Conservation (phyloP, 2,113 vertebrate species). For the Piprites chloris region DNA sequence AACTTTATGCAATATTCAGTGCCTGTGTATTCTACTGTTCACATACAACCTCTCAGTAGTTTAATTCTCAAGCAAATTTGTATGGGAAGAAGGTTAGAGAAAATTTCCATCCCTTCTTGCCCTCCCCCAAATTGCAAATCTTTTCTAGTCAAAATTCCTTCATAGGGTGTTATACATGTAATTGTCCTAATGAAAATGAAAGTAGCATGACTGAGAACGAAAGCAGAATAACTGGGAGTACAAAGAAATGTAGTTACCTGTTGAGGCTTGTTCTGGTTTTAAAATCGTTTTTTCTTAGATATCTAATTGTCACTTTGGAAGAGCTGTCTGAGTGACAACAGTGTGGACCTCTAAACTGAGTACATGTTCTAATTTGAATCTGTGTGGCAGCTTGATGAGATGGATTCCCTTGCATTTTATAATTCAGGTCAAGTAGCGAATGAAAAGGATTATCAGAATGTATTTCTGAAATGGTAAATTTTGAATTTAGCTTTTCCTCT, state of each 20-base stretch:
- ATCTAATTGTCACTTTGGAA: neutral
- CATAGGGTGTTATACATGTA: neutral
- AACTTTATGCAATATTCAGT: neutral
- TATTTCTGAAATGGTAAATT: neutral
- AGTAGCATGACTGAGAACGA: neutral
- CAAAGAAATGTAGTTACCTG: neutral
- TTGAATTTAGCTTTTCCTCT: neutral
- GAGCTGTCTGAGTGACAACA: neutral
- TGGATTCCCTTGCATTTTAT: neutral
- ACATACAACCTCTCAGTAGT: neutral
- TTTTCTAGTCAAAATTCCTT: neutral
- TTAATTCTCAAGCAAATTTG: neutral
- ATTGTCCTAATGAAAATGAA: neutral
- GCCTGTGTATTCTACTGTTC: neutral
- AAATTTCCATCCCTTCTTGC: neutral
- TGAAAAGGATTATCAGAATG: neutral
- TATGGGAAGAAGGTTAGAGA: neutral
- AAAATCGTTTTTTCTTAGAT: neutral
- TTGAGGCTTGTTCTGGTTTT: neutral
- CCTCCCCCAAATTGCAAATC: neutral
- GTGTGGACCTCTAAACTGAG: neutral
- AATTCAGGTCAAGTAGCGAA: neutral
- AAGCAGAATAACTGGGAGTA: neutral
- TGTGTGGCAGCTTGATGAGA: neutral
- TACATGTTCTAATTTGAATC: neutral